These are phyloP conservation scores for Elegia similella DNA, from an alignment of 2,888 invertebrate genomes.

Conservation along the genomic window DNA sequence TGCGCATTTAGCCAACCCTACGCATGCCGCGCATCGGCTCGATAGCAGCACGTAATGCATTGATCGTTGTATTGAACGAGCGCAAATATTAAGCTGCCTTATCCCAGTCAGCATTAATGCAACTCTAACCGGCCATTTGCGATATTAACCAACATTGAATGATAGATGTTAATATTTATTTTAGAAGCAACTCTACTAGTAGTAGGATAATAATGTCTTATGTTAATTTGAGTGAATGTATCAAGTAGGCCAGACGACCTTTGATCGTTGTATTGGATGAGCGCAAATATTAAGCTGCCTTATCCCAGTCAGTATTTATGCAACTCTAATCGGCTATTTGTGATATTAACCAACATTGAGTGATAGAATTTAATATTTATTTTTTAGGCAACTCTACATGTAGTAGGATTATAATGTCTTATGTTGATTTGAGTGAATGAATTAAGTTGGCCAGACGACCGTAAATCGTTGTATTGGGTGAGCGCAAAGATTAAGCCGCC, in stretches of 20 bases:
- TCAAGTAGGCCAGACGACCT: too few relatives aligned
- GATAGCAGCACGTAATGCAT: constrained; percentile 16
- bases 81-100: constrained; percentile 23
- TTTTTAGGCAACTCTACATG: background rate
- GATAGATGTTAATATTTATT: background rate
- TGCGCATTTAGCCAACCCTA: constrained; percentile 18
- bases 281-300: constrained; percentile 24
- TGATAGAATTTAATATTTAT: background rate
- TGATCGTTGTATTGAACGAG: constrained; percentile 22
- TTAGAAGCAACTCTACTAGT: too few relatives aligned
- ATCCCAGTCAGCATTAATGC: background rate
- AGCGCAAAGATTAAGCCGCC: constrained; percentile 24
- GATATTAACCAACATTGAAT: constrained; percentile 9
- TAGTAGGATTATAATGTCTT: too few relatives aligned
- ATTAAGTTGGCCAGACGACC: too few relatives aligned
- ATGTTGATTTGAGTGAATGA: too few relatives aligned
- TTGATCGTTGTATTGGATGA: constrained; percentile 22
- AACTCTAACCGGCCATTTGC: constrained; percentile 8
- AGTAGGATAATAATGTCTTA: too few relatives aligned
- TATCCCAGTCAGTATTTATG: background rate
- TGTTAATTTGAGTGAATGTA: too few relatives aligned
- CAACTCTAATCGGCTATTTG: constrained; percentile 9
- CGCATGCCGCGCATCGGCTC: background rate
- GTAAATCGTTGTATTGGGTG: constrained; percentile 22
- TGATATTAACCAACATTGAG: constrained; percentile 9